phyloP scores from a whole-genome alignment of 2,113 vertebrate species.

The Phylloscopus whistleri region DNA sequence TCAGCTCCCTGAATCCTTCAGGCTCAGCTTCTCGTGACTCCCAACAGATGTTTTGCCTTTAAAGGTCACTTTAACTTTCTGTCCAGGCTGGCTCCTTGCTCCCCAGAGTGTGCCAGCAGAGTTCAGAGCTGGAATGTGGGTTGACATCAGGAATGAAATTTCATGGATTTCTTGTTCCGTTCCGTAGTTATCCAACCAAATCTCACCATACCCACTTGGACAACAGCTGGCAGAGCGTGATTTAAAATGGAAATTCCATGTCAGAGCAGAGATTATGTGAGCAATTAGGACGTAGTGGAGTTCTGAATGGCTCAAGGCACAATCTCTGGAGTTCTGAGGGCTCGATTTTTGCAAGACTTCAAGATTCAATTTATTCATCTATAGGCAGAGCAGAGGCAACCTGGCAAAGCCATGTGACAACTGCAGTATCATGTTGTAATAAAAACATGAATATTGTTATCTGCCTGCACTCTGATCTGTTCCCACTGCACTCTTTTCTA shows the following conservation, averaged over 20 bases:
- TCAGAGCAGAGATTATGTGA: neutral
- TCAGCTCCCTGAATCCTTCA: neutral
- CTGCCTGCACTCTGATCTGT: too few species aligned
- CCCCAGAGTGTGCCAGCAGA: neutral
- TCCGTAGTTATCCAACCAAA: neutral
- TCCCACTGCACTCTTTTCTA: neutral
- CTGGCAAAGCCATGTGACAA: neutral
- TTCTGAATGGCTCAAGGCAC: neutral
- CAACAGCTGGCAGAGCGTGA: rapidly evolving
- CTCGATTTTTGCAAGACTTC: neutral
- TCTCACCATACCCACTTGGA: rapidly evolving
- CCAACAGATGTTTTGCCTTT: conserved; percentile 24
- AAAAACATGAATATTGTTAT: neutral
- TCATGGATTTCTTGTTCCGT: neutral
- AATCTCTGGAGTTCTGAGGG: rapidly evolving
- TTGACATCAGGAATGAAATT: neutral
- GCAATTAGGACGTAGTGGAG: rapidly evolving
- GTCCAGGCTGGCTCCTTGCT: neutral
- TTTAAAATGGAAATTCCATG: neutral
- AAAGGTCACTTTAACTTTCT: neutral
- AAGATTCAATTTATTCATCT: neutral
- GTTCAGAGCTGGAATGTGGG: neutral
- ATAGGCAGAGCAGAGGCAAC: neutral
- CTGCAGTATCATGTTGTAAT: neutral
- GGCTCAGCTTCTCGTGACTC: neutral